Evolutionary conservation across 2,797 vertebrate genomes (phyloP), one percentile per base, ranked within the genome.

Genomic region (Cryptoprocta ferox): DNA sequence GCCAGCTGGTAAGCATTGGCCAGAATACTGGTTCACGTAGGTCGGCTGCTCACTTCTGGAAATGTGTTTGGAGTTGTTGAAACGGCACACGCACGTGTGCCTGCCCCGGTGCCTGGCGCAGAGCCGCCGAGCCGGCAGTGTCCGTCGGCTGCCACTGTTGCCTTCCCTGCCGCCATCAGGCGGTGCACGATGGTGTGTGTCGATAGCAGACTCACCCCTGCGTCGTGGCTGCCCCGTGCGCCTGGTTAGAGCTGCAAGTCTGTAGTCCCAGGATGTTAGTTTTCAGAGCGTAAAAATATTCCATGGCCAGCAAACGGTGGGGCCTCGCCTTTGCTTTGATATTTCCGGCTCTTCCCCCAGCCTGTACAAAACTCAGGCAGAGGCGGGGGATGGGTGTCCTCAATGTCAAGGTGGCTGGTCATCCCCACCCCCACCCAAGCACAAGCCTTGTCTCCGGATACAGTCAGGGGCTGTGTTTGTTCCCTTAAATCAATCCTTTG

Each of bases 51-150:
- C 3, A 6, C 30, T 9, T 1, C 8, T 1, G 13, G 30, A 14
- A 14, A 12, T 6, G 32, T 32, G 12, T 15, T 53, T 53, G 32
- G 50, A 19, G 13, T 61, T 12, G 0, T 14, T 15, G 68, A 63
- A n/a, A 32, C 6, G 18, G 56, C 6, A 0, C 37, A 8, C 15
- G 7, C 8, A 19, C 1, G 8, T 1, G 0, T 11, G 30, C 63
- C n/a, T 68, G 61, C 56, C 18, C 37, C 9, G 0, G 13, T 9
- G 30, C 39, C 39, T 45, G 5, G 12, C 12, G 12, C 3, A 18
- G 8, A 6, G 2, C 21, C 1, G 0, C n/a, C 0, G 1, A 18
- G 48, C 15, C 16, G 6, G 65, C 5, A 0, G 1, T 56, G 83
- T 32, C 18, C 6, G 0, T 6, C 5, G 63, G 11, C 24, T 59